Evolutionary conservation across 2,888 invertebrate genomes (phyloP).

Genomic region (Omphaloscelis lunosa): DNA sequence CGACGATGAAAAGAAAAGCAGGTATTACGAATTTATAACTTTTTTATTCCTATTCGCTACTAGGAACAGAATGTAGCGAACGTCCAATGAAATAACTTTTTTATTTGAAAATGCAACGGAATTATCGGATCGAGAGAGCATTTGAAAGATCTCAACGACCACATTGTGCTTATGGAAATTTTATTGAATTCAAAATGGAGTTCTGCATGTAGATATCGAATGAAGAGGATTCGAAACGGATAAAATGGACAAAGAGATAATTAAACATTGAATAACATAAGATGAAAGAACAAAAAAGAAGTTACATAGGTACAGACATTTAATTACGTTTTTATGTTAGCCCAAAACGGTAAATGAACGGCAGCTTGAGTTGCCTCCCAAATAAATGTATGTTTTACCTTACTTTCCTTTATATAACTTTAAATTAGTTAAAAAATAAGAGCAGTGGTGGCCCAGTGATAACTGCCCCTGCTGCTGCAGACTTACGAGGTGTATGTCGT

Average conservation of each 20-base stretch:
- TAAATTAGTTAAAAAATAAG: background rate
- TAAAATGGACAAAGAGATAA: constrained; percentile 23
- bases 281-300: background rate
- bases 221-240: constrained; percentile 2
- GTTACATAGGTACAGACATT: background rate
- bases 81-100: constrained; percentile 27
- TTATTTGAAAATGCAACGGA: constrained; percentile 49
- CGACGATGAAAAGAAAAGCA: constrained; percentile 39
- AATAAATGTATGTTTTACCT: background rate
- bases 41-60: constrained; percentile 43
- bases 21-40: constrained; percentile 35
- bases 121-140: constrained; percentile 53
- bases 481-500: too few species aligned
- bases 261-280: constrained; percentile 11
- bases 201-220: constrained; percentile 18
- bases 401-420: background rate
- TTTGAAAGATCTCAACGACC: constrained; percentile 54
- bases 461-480: too few species aligned
- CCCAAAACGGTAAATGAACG: background rate
- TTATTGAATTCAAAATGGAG: constrained; percentile 45
- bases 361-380: background rate
- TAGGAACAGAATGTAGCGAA: constrained; percentile 39
- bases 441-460: too few species aligned
- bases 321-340: background rate
- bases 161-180: constrained; percentile 48